These are phyloP conservation scores for Philereme vetulata DNA, from an alignment of 2,888 invertebrate genomes.

Conservation along the genomic window DNA sequence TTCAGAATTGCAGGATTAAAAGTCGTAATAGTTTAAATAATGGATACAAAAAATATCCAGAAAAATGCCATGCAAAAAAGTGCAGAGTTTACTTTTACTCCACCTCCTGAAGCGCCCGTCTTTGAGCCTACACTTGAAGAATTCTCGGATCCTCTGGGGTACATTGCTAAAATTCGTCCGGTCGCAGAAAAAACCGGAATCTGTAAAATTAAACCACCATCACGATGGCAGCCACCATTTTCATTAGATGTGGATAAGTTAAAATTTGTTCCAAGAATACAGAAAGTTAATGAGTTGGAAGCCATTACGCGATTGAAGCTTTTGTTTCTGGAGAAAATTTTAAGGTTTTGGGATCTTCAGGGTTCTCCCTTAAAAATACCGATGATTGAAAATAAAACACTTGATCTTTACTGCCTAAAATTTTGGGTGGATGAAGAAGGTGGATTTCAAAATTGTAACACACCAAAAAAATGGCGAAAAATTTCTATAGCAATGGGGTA, in stretches of 20 bases:
- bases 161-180: constrained; percentile 89
- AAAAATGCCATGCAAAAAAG: constrained; percentile 81
- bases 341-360: constrained; percentile 90
- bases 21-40: constrained; percentile 37
- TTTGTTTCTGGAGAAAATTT: constrained; percentile 88
- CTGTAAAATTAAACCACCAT: constrained; percentile 90
- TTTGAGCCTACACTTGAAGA: constrained; percentile 89
- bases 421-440: constrained; percentile 84
- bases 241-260: constrained; percentile 88
- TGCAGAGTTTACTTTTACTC: constrained; percentile 78
- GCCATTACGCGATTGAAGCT: constrained; percentile 89
- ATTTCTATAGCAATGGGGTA: constrained; percentile 86
- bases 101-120: constrained; percentile 87
- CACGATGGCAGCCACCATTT: constrained; percentile 91
- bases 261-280: constrained; percentile 81
- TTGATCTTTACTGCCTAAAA: constrained; percentile 88
- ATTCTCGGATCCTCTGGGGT: constrained; percentile 88
- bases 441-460: constrained; percentile 84
- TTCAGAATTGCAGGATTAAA: not conserved
- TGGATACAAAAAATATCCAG: constrained; percentile 79
- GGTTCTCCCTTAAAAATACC: constrained; percentile 86
- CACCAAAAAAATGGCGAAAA: constrained; percentile 87
- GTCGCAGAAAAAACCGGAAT: constrained; percentile 89
- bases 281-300: constrained; percentile 83
- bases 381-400: constrained; percentile 87